A percentile compares a stretch with the other conserved stretches of the same genome.
Evolutionary conservation across 2,888 invertebrate species (phyloP).

Genomic region (Aspidiotus rigidus): DNA sequence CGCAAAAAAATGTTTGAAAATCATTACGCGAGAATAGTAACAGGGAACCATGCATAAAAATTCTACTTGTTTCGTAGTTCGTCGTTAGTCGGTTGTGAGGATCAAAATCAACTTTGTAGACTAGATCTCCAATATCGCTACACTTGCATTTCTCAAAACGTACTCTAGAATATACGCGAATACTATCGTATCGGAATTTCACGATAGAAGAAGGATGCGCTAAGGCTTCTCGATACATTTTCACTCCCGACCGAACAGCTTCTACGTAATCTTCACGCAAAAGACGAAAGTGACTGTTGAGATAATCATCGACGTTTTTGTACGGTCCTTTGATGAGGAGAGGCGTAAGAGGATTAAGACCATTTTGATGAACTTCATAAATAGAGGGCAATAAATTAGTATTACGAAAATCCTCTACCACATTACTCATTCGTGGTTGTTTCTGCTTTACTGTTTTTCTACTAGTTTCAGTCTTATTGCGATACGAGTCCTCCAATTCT

Average conservation of each 20-base stretch:
- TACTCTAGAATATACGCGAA: slow-evolving; percentile 55
- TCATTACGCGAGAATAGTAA: slow-evolving; percentile 61
- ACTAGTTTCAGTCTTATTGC: too few relatives aligned
- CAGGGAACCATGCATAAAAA: slow-evolving; percentile 64
- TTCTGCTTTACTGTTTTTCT: too few relatives aligned
- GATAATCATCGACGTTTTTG: slow-evolving; percentile 57
- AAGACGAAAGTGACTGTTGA: slow-evolving; percentile 68
- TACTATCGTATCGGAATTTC: slow-evolving; percentile 52
- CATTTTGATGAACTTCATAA: too few relatives aligned
- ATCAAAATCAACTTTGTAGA: slow-evolving; percentile 36
- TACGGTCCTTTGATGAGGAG: slow-evolving; percentile 57
- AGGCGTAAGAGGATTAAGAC: slow-evolving; percentile 46
- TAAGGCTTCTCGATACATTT: background rate
- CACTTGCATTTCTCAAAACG: background rate
- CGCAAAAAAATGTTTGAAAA: slow-evolving; percentile 60
- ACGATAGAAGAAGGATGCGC: background rate
- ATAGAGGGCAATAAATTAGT: too few relatives aligned
- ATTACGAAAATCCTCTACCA: too few relatives aligned
- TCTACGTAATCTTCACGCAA: slow-evolving; percentile 69
- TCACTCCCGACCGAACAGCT: slow-evolving; percentile 57
- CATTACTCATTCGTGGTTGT: too few relatives aligned
- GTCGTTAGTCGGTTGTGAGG: slow-evolving; percentile 37
- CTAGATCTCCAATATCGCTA: slow-evolving; percentile 36
- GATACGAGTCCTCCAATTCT: too few relatives aligned
- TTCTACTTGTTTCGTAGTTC: slow-evolving; percentile 48